Percentiles rank a stretch among this genome's conserved stretches.
These are phyloP conservation scores for Hyposoter didymator DNA, from an alignment of 2,888 invertebrate species.

Conservation along the genomic window DNA sequence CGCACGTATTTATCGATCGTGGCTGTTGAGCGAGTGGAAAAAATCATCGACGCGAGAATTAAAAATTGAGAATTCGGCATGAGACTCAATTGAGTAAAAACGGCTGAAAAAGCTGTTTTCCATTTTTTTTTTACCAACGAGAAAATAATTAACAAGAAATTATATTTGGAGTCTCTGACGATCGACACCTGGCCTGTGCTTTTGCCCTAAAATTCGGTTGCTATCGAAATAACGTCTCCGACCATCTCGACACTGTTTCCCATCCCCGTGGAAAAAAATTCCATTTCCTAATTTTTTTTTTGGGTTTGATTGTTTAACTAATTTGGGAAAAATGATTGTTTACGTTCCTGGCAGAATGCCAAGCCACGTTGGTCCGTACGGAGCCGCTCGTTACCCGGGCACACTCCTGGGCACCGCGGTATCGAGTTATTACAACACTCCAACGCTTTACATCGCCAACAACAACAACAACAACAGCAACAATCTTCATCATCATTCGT, in stretches of 20 bases:
- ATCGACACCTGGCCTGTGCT: neutral
- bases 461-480: constrained; percentile 47
- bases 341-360: constrained; percentile 84
- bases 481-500: constrained; percentile 41
- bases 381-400: constrained; percentile 81
- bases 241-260: neutral
- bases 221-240: neutral
- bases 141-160: neutral
- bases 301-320: constrained; percentile 16
- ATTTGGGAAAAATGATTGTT: constrained; percentile 80
- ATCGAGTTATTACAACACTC: constrained; percentile 78
- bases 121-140: neutral
- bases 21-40: neutral
- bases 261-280: neutral
- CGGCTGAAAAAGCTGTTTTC: constrained; percentile 38
- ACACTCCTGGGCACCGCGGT: constrained; percentile 79
- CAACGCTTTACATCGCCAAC: constrained; percentile 72
- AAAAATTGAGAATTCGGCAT: constrained; percentile 44
- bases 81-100: constrained; percentile 57
- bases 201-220: neutral
- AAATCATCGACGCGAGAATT: constrained; percentile 10
- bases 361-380: constrained; percentile 81
- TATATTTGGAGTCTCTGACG: constrained; percentile 26
- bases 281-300: neutral
- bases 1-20: neutral